Evolutionary conservation across 2,797 vertebrate genomes (phyloP).

Genomic region (Ataeniobius toweri): DNA sequence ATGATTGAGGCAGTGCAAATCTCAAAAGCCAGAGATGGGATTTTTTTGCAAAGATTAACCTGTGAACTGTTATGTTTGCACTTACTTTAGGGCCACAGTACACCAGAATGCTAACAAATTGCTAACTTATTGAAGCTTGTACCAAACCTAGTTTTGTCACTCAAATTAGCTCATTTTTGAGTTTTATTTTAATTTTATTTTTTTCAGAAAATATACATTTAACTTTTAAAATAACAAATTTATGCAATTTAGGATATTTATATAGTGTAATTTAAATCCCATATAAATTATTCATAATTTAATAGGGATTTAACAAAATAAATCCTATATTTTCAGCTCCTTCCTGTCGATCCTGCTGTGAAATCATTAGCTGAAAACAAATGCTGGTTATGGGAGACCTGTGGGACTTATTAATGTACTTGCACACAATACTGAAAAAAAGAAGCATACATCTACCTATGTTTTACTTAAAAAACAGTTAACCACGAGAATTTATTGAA

Average conservation of each 20-base stretch:
- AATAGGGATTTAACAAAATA: too few species aligned
- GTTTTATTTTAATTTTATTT: neutral
- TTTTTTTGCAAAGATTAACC: neutral
- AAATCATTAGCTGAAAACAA: constrained; percentile 58
- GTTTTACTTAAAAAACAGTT: neutral
- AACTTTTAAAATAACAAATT: neutral
- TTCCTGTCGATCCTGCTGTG: constrained; percentile 44
- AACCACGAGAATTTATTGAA: neutral
- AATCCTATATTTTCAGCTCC: constrained; percentile 10
- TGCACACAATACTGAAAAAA: neutral
- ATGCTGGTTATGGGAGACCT: constrained; percentile 31
- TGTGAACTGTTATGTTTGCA: neutral
- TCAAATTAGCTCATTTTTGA: neutral
- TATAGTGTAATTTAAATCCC: too few species aligned
- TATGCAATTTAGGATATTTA: too few species aligned
- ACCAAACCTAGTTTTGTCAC: neutral
- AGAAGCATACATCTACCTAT: neutral
- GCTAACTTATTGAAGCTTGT: neutral
- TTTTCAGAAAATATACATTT: neutral
- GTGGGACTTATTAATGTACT: constrained; percentile 8
- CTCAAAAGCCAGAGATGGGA: constrained; percentile 8
- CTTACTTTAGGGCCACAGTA: neutral
- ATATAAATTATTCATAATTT: too few species aligned
- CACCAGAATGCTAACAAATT: neutral
- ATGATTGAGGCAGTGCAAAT: neutral